These are phyloP conservation scores for Mandrillus leucophaeus DNA, from an alignment of 2,113 vertebrate species.

Conservation along the genomic window DNA sequence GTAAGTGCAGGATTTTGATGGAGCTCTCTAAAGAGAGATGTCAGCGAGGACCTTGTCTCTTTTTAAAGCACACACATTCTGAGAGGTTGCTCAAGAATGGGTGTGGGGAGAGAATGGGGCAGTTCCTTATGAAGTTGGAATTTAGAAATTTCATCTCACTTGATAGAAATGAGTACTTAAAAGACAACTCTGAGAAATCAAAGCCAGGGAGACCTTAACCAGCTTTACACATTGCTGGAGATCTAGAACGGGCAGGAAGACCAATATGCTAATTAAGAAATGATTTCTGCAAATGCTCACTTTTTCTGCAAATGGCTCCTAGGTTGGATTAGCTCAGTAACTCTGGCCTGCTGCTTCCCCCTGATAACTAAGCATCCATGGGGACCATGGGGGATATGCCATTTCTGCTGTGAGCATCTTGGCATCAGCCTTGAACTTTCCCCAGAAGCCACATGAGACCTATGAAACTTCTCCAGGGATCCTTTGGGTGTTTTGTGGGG, in stretches of 20 bases:
- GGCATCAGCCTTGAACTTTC: background rate
- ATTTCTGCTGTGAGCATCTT: background rate
- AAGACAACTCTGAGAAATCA: slow-evolving; percentile 45
- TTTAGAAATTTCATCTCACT: slow-evolving; percentile 74
- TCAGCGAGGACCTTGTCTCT: slow-evolving; percentile 69
- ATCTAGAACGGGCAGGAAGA: background rate
- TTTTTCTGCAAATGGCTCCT: background rate
- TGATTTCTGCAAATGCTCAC: background rate
- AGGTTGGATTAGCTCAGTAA: background rate
- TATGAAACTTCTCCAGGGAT: background rate
- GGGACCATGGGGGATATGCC: background rate
- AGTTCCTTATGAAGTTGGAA: slow-evolving; percentile 64
- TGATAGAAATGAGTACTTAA: slow-evolving; percentile 56
- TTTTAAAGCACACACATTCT: slow-evolving; percentile 74
- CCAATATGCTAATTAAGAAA: background rate
- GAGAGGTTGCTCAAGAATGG: slow-evolving; percentile 71
- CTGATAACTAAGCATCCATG: background rate
- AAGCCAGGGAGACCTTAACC: slow-evolving; percentile 49
- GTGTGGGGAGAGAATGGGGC: slow-evolving; percentile 10
- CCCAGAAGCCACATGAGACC: background rate
- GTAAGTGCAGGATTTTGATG: slow-evolving; percentile 77
- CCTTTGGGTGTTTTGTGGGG: background rate
- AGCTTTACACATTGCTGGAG: background rate
- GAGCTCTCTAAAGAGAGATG: slow-evolving; percentile 71
- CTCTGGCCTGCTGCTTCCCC: background rate